These are phyloP conservation scores for Cephalopholis sonnerati DNA, from an alignment of 2,113 vertebrate species.

Conservation along the genomic window DNA sequence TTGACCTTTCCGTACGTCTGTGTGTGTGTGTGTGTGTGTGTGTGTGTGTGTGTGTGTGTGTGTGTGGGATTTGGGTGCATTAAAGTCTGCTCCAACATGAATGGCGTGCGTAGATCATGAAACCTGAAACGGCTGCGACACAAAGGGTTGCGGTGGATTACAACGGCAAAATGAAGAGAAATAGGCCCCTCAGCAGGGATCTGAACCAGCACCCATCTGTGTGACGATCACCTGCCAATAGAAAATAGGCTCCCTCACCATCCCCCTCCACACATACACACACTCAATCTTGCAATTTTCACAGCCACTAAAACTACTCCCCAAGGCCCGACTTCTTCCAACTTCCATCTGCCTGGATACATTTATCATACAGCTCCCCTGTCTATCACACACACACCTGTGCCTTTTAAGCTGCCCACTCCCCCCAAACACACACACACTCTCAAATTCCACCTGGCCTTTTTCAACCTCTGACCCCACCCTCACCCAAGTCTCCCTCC, in stretches of 20 bases:
- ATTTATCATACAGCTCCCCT: constrained; percentile 68
- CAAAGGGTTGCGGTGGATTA: constrained; percentile 60
- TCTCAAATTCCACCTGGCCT: constrained; percentile 73
- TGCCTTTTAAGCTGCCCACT: constrained; percentile 30
- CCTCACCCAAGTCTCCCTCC: constrained; percentile 46
- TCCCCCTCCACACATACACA: constrained; percentile 28
- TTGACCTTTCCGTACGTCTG: constrained; percentile 52
- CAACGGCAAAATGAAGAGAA: constrained; percentile 60
- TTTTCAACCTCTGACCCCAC: constrained; percentile 78
- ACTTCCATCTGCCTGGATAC: constrained; percentile 71
- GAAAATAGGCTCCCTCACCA: constrained; percentile 34
- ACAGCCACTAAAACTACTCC: constrained; percentile 67
- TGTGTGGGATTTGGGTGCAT: constrained; percentile 18
- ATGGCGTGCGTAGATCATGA: constrained; percentile 48
- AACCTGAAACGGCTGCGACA: constrained; percentile 66
- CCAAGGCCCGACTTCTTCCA: constrained; percentile 59
- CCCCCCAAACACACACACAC: constrained; percentile 30
- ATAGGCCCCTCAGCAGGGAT: constrained; percentile 59
- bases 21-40: constrained; percentile 14
- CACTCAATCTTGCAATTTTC: constrained; percentile 60
- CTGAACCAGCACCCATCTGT: constrained; percentile 75
- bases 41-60: constrained; percentile 5
- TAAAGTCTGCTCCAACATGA: constrained; percentile 42
- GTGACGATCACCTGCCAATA: constrained; percentile 65
- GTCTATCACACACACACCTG: constrained; percentile 66